Percentiles rank a stretch among this genome's conserved stretches.
Conservation (phyloP, 1,140 invertebrate genomes). For the Rhopalosiphum padi region DNA sequence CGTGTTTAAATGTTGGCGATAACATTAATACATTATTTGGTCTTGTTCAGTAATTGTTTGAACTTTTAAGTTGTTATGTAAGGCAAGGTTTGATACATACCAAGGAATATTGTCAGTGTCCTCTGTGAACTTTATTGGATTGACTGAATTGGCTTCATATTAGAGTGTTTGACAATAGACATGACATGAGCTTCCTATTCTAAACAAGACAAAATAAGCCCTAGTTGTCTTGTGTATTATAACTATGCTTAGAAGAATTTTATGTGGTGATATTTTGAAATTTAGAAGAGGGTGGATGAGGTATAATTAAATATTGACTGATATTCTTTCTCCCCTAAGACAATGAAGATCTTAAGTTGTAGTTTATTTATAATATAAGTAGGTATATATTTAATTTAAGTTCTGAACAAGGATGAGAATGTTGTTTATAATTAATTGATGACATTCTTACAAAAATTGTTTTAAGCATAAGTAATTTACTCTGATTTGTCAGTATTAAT, state of each 20-base stretch:
- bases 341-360: neutral
- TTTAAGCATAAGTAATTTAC: neutral
- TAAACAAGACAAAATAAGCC: neutral
- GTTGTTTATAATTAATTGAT: neutral
- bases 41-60: no score
- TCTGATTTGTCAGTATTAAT: neutral
- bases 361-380: neutral
- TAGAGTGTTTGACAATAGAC: neutral
- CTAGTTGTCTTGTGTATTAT: neutral
- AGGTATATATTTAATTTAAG: neutral
- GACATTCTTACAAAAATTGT: neutral
- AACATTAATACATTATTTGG: no score
- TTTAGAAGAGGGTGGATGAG: neutral
- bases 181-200: neutral
- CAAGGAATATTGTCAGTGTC: neutral
- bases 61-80: no score
- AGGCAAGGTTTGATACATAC: no score
- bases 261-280: neutral
- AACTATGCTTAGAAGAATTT: neutral
- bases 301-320: neutral
- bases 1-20: no score
- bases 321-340: neutral
- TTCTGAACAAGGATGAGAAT: neutral
- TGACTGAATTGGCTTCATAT: neutral
- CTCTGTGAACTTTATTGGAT: neutral